These are phyloP conservation scores for Triops longicaudatus DNA, from an alignment of 1,140 invertebrate species.

Conservation along the genomic window DNA sequence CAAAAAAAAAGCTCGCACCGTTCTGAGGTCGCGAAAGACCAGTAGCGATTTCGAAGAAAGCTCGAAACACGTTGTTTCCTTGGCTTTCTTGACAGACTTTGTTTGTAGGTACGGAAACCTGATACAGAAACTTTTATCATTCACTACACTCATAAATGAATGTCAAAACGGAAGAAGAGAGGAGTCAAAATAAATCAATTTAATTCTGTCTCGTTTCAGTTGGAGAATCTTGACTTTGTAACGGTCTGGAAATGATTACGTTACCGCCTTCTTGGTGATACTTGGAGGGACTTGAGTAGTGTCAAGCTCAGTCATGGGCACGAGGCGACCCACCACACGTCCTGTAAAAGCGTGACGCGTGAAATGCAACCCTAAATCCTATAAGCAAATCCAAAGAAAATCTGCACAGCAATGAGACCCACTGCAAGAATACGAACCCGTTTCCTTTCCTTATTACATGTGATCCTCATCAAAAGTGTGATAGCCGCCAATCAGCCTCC, in stretches of 20 bases:
- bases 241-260: constrained; percentile 11
- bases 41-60: not conserved
- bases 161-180: not conserved
- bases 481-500: constrained; percentile 58
- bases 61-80: not conserved
- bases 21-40: not conserved
- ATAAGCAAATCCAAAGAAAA: constrained; percentile 17
- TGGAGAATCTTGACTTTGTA: not conserved
- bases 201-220: not conserved
- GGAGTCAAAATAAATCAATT: not conserved
- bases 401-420: constrained; percentile 19
- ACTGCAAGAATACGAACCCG: not conserved
- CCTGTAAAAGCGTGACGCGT: constrained; percentile 5
- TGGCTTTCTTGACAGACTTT: not conserved
- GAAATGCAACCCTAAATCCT: constrained; percentile 21
- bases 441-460: constrained; percentile 17
- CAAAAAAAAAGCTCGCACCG: too few species aligned
- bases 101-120: not conserved
- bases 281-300: not conserved
- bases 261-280: not conserved
- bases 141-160: too few species aligned
- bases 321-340: not conserved
- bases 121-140: too few species aligned
- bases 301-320: constrained; percentile 14
- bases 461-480: constrained; percentile 13